Conservation (phyloP, 2,888 invertebrate genomes). For the Trichacis sp. region DNA sequence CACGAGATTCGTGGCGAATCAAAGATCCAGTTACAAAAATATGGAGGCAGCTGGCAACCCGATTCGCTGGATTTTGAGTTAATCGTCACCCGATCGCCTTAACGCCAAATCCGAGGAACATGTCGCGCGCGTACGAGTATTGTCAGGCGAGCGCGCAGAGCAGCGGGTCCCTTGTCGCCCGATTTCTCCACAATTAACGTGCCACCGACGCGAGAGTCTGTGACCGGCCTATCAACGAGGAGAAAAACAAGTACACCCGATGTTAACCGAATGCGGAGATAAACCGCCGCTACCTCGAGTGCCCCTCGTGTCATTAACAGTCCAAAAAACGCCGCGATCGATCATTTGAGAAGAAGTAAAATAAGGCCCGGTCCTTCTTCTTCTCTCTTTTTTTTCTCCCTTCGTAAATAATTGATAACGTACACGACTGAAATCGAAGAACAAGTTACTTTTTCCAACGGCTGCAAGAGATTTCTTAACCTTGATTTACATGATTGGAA, state of each 20-base stretch:
- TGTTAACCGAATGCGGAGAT: slow-evolving; percentile 20
- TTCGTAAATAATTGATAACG: too few species aligned
- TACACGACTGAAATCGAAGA: too few species aligned
- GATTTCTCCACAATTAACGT: slow-evolving; percentile 48
- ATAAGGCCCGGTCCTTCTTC: too few species aligned
- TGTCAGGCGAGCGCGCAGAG: slow-evolving; percentile 8
- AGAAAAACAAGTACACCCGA: slow-evolving; percentile 17
- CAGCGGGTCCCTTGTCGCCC: slow-evolving; percentile 30
- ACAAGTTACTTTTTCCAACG: too few species aligned
- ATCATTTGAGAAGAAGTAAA: slow-evolving; percentile 26
- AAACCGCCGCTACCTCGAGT: slow-evolving; percentile 23
- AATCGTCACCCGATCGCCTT: slow-evolving; percentile 52
- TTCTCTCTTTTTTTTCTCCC: too few species aligned
- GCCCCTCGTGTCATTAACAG: slow-evolving; percentile 34
- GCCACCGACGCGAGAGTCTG: slow-evolving; percentile 41
- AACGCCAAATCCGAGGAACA: slow-evolving; percentile 44
- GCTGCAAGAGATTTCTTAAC: too few species aligned
- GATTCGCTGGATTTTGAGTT: slow-evolving; percentile 40
- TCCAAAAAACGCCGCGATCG: slow-evolving; percentile 31
- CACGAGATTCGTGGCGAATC: slow-evolving; percentile 11
- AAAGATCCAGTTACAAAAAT: slow-evolving; percentile 31
- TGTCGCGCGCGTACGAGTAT: slow-evolving; percentile 42
- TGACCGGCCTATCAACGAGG: slow-evolving; percentile 20
- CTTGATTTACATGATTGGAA: too few species aligned
- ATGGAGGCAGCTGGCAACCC: slow-evolving; percentile 36